These are phyloP conservation scores for Phalacrocorax aristotelis DNA, from an alignment of 2,113 vertebrate species.

Conservation along the genomic window DNA sequence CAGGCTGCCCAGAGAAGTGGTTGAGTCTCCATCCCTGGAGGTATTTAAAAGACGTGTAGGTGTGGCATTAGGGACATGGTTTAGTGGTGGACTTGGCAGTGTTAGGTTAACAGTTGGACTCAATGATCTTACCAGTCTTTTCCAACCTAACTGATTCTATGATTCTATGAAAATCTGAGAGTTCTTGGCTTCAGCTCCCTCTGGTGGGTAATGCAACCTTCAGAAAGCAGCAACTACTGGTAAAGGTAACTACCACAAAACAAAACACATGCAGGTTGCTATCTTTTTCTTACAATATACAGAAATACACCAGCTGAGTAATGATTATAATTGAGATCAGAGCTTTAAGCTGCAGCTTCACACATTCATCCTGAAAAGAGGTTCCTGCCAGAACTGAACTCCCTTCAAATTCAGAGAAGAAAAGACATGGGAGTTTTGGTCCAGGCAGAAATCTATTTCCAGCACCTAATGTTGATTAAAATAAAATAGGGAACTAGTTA, in stretches of 20 bases:
- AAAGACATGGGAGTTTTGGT: not conserved
- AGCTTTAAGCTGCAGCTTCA: not conserved
- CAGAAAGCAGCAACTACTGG: not conserved
- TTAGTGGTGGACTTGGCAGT: not conserved
- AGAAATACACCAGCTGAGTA: not conserved
- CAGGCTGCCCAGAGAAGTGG: not conserved
- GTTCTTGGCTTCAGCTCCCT: constrained; percentile 28
- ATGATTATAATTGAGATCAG: not conserved
- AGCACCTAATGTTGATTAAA: not conserved
- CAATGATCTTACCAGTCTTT: not conserved
- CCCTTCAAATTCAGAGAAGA: not conserved
- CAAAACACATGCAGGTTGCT: not conserved
- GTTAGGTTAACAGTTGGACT: not conserved
- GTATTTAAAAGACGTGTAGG: not conserved
- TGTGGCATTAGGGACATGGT: not conserved
- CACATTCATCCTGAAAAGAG: not conserved
- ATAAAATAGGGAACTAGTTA: not conserved
- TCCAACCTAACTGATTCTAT: not conserved
- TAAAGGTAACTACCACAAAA: not conserved
- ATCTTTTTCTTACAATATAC: not conserved
- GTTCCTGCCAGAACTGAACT: not conserved
- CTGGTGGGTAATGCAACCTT: constrained; percentile 12
- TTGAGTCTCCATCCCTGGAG: not conserved
- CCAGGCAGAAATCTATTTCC: not conserved
- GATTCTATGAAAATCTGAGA: not conserved